Base-by-base conservation (phyloP, 2,113 vertebrate genomes). In the Myrmecobius fasciatus region DNA sequence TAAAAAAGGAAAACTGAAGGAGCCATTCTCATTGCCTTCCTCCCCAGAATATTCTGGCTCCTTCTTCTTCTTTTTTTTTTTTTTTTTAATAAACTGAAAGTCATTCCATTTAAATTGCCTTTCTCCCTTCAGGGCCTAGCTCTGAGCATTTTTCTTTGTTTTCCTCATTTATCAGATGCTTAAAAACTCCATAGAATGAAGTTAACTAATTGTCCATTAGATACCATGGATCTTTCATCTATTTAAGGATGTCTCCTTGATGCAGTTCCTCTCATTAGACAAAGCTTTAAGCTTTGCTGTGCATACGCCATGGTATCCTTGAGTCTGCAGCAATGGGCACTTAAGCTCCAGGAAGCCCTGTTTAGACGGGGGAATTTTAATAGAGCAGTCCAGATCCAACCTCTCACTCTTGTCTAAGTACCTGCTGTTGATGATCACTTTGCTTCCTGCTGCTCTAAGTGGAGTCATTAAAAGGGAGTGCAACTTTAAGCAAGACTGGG, bases 381-480 rank as follows among this genome's bases (percentile, higher is more conserved):
- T 95, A 96, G 26, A 97, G 75, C 94, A 95, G 91, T 95, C 95
- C 93, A 92, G 91, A 96, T 95, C 97, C 93, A 97, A 88, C 51
- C 92, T 97, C 96, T 97, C 94, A 95, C 26, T 98, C 95, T 98
- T 98, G 94, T 96, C 94, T 98, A 98, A 98, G 96, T 98, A 97
- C 92, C 94, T 97, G 43, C 94, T 96, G 94, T 95, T 96, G 97
- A 96, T 24, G 24, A 97, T 75, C 89, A 95, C 97, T 98, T 93
- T 95, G 91, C 95, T 98, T 96, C 96, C 97, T 96, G 96, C 94
- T 98, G 97, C 54, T 98, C 96, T 98, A 97, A 97, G 96, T 98
- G 92, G 56, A 98, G 93, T 93, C 97, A 97, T 98, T 97, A 97
- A 98, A 97, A 43, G 0, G n/a, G 17, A 97, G 91, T 92, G 97